Evolutionary conservation across 2,888 invertebrate species (phyloP).

Genomic region (Micoletzkya japonica): DNA sequence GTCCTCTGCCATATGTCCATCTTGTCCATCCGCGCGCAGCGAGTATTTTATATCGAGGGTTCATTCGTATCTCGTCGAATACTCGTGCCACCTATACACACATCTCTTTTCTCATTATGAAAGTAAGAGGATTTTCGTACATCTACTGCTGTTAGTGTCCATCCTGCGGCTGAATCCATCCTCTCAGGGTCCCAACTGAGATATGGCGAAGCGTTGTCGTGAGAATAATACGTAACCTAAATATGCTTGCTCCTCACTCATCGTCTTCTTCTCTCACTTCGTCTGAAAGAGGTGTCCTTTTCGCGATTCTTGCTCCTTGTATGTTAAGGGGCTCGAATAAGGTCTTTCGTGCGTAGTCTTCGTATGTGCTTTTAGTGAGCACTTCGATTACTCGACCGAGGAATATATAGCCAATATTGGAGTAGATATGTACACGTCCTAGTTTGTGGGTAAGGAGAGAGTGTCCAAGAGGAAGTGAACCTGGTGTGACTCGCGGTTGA

Average conservation of each 20-base stretch:
- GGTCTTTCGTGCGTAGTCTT: slow-evolving; percentile 33
- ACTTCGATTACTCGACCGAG: slow-evolving; percentile 42
- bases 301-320: slow-evolving; percentile 37
- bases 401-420: slow-evolving; percentile 49
- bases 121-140: too few species aligned
- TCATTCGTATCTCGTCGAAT: background rate
- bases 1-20: slow-evolving; percentile 43
- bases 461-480: slow-evolving; percentile 20
- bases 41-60: slow-evolving; percentile 1
- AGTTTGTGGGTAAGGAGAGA: background rate
- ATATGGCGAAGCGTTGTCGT: slow-evolving; percentile 53
- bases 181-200: slow-evolving; percentile 46
- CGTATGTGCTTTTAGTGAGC: slow-evolving; percentile 33
- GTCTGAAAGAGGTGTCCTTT: slow-evolving; percentile 10
- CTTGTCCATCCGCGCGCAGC: slow-evolving; percentile 21
- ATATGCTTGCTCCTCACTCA: background rate
- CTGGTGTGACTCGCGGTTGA: slow-evolving; percentile 34
- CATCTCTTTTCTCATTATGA: background rate
- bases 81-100: background rate
- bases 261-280: slow-evolving; percentile 28
- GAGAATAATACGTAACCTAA: slow-evolving; percentile 50
- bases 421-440: slow-evolving; percentile 35
- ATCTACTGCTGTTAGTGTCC: slow-evolving; percentile 42
- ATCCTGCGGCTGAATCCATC: slow-evolving; percentile 50
- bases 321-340: slow-evolving; percentile 37